A percentile compares a stretch with the other conserved stretches of the same genome.
phyloP scores from a whole-genome alignment of 1,140 invertebrate genomes.

The Atta texana region DNA sequence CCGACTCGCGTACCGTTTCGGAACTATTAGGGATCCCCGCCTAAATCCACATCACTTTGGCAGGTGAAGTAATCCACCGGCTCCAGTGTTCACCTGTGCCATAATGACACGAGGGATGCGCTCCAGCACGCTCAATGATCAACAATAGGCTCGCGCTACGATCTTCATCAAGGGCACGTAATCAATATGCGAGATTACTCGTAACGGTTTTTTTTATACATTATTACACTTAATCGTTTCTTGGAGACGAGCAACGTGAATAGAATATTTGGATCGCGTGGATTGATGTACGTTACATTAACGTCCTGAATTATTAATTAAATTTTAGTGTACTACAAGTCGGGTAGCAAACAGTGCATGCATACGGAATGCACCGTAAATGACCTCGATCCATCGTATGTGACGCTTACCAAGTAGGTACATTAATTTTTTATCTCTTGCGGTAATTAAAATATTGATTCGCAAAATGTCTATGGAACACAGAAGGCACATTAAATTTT shows the following conservation, averaged over 20 bases:
- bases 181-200: slow-evolving; percentile 22
- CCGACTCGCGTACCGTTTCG: slow-evolving; percentile 76
- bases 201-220: neutral
- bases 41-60: slow-evolving; percentile 72
- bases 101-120: slow-evolving; percentile 42
- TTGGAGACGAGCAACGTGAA: slow-evolving; percentile 11
- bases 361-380: slow-evolving; percentile 71
- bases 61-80: slow-evolving; percentile 73
- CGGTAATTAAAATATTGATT: slow-evolving; percentile 54
- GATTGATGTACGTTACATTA: slow-evolving; percentile 60
- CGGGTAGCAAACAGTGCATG: slow-evolving; percentile 64
- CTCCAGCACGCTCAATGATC: neutral
- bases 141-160: slow-evolving; percentile 15
- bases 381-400: slow-evolving; percentile 65
- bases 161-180: slow-evolving; percentile 8
- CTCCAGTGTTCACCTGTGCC: slow-evolving; percentile 68
- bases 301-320: slow-evolving; percentile 73
- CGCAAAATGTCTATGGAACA: neutral
- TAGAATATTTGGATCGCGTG: neutral
- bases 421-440: slow-evolving; percentile 71
- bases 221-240: neutral
- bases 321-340: slow-evolving; percentile 72
- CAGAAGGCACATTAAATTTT: neutral
- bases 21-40: slow-evolving; percentile 79
- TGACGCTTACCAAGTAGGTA: slow-evolving; percentile 66